Base-by-base conservation (phyloP, 2,113 vertebrate species). In the Corydoras maculifer region DNA sequence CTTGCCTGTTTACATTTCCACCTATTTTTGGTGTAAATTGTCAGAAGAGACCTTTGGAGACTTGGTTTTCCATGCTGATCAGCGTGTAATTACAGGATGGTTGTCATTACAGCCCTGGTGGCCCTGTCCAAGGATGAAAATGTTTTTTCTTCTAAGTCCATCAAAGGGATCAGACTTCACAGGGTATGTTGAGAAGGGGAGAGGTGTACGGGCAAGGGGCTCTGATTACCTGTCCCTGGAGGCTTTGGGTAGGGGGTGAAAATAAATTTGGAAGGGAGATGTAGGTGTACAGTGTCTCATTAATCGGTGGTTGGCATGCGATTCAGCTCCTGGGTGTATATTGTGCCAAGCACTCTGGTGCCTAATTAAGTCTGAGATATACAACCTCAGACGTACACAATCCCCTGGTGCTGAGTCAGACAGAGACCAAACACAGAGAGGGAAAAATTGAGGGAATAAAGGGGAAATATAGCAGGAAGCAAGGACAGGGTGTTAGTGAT, bases 311-410 rank as follows among this genome's bases (percentile, higher is more conserved):
- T 65, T 74, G 72, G 83, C 77, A 72, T 79, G 84, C 76, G 76
- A 82, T 77, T 78, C 79, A 78, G 82, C 83, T 86, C 82, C 80
- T 83, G 81, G 18, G 62, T 82, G 75, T 11, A 74, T 72, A 73
- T 82, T 75, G 78, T 83, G 85, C 86, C 87, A 86, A 83, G 82
- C 81, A 77, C 84, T 77, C 79, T 81, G 83, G 82, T 84, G 73
- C 84, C 89, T 89, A 89, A 90, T 90, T 87, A 88, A 83, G 83
- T 84, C 87, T 79, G 72, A 81, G 84, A 86, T 84, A 86, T 84
- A 85, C 43, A 79, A 85, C 85, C 87, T 85, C 77, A 30, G 80
- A 84, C 76, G 32, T n/a, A 77, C 63, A 65, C 77, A 81, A 74
- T 86, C 80, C 79, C 79, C 71, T 78, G 80, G 66, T 64, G 70